These are phyloP conservation scores for Emydocephalus ijimae DNA, from an alignment of 2,113 vertebrate genomes.

Conservation along the genomic window DNA sequence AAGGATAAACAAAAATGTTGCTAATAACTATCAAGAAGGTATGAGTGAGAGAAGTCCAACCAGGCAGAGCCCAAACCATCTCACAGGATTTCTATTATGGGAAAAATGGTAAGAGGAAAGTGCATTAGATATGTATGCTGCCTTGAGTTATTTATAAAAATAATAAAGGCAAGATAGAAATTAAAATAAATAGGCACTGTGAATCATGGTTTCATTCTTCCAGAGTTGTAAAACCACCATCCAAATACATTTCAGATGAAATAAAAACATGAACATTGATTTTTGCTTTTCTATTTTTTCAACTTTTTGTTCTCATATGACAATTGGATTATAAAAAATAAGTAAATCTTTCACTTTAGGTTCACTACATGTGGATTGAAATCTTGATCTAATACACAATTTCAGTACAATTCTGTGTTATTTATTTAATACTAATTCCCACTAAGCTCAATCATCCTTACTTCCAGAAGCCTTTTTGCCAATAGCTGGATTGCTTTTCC, in stretches of 20 bases:
- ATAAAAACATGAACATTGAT: neutral
- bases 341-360: neutral
- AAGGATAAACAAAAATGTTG: constrained; percentile 15
- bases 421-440: neutral
- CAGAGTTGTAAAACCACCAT: constrained; percentile 33
- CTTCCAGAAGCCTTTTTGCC: neutral
- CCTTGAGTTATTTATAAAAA: neutral
- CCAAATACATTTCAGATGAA: constrained; percentile 22
- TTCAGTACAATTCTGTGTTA: no score
- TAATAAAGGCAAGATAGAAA: neutral
- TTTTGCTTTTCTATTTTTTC: neutral
- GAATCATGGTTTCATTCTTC: constrained; percentile 44
- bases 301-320: neutral
- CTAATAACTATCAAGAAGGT: constrained; percentile 11
- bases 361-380: neutral
- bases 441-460: neutral
- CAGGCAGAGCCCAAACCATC: neutral
- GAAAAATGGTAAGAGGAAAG: neutral
- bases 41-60: neutral
- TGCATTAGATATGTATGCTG: neutral
- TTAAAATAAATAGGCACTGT: constrained; percentile 10
- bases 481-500: neutral
- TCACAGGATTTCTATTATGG: neutral
- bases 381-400: neutral
- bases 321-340: neutral